Evolutionary conservation across 2,797 vertebrate genomes (phyloP), one percentile per base, ranked within the genome.

Genomic region (Setipinna tenuifilis): DNA sequence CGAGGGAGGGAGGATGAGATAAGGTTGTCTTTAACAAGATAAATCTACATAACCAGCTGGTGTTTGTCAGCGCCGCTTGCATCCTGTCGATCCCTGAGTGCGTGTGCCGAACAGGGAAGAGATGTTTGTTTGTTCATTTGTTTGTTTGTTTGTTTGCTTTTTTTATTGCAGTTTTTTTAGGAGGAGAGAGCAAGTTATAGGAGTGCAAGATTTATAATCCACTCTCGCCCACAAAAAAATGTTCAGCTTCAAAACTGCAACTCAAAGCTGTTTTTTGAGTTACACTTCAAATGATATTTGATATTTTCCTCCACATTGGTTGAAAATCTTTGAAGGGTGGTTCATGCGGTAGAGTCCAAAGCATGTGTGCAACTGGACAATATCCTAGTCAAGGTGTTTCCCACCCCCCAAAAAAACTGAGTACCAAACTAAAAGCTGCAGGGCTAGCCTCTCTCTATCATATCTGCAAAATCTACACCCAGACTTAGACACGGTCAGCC

Each of bases 41-140:
- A 89, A 88, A 90, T 88, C 88, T 88, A 89, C 87, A 87, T 86
- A 17, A 83, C 83, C 87, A 88, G 88, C 88, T 90, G 88, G 88
- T 88, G 88, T 89, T 90, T 91, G 86, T 88, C 88, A 83, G 84
- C 80, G 58, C 84, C 41, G 81, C 86, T 87, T 86, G 87, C 89
- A 87, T 86, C 85, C 31, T 81, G 58, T 82, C 25, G 50, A 62
- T 86, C 81, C 86, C 83, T 62, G 68, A 54, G 85, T 78, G 82
- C 83, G 80, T 85, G 58, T 57, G 35, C 25, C 28, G 84, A 78
- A 88, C 84, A 84, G 87, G 80, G 84, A 87, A 75, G 82, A 48
- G 82, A 54, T 85, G 62, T 23, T 17, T 35, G 57, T 41, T 61
- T 31, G 57, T 61, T 41, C 35, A 4, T 78, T 78, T 41, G 17